Evolutionary conservation across 1,140 invertebrate genomes (phyloP), one percentile per base, ranked within the genome.

Genomic region (Neotoxoptera formosana): DNA sequence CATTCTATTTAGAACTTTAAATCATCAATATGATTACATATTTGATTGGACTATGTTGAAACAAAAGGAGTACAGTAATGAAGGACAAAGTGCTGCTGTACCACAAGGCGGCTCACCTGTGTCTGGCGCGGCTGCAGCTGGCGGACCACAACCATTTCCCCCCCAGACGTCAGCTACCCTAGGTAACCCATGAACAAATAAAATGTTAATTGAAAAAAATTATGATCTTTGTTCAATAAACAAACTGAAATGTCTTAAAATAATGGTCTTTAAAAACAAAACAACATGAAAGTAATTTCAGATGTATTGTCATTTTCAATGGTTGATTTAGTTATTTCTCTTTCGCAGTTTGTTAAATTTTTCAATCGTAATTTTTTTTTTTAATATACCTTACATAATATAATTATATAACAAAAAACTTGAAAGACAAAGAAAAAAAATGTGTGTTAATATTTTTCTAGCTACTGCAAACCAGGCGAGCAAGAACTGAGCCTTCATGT

Each of bases 11-110:
- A 98, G 99, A 95, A 99, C 99, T 94, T 97, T 99, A 94, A 99
- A 99, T 96, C 99, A 99, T 96, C 98, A 99, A 96, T 99, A 99
- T 95, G 99, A 99, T 96, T 99, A 99, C 96, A 99, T 98, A 94
- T 99, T 99, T 96, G 99, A 99, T 96, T 99, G 99, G 99, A 99
- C 99, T 94, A 98, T 99, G 97, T 96, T 99, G 95, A 99, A 99
- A 95, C 99, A 99, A 95, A 99, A 98, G 94, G 91, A 93, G 36
- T 93, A 93, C 34, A 93, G 56, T 56, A 93, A 93, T 86, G 91
- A 93, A 86, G 91, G 91, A 53, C 91, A 93, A 86, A 93, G 34
- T 93, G 91, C 81, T 86, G 91, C 91, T 45, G 81, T 86, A 93
- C 47, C 81, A 51, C 91, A 86, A 93, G 91, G 91, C 30, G 91